Conservation (phyloP, 2,888 invertebrate species). For the Charanyca ferruginea region DNA sequence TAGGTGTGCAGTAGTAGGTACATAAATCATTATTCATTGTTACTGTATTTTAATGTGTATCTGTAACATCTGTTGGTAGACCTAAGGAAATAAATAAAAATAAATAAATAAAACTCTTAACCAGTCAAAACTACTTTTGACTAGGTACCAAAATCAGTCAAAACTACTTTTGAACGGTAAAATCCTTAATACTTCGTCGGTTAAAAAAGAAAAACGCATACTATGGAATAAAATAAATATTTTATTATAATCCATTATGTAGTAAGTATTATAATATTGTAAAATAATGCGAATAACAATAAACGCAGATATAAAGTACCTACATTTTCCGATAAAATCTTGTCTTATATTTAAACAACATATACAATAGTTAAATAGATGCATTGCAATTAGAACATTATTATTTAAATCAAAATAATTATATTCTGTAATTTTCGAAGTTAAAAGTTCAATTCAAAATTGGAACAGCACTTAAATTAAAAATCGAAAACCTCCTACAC, state of each 20-base stretch:
- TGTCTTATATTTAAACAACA: constrained; percentile 36
- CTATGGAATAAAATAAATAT: constrained; percentile 61
- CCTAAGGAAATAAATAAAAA: no score
- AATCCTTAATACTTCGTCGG: no score
- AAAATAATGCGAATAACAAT: constrained; percentile 53
- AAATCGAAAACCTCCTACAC: not conserved
- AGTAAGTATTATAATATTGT: constrained; percentile 31
- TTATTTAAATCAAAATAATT: not conserved
- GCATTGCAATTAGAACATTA: constrained; percentile 13
- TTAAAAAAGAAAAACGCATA: constrained; percentile 30
- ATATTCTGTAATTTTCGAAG: constrained; percentile 6
- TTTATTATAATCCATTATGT: constrained; percentile 55
- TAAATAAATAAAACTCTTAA: no score
- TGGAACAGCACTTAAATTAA: constrained; percentile 4
- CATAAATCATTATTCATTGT: no score
- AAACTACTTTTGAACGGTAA: no score
- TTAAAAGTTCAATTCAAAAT: not conserved
- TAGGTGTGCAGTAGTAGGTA: no score
- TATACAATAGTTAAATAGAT: constrained; percentile 33
- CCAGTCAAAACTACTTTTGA: no score
- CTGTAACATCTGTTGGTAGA: no score
- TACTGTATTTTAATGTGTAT: no score
- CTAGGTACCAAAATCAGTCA: no score
- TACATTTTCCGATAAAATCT: constrained; percentile 6
- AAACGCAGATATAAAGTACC: constrained; percentile 30